phyloP scores from a whole-genome alignment of 2,797 vertebrate genomes.

The Salarias fasciatus region DNA sequence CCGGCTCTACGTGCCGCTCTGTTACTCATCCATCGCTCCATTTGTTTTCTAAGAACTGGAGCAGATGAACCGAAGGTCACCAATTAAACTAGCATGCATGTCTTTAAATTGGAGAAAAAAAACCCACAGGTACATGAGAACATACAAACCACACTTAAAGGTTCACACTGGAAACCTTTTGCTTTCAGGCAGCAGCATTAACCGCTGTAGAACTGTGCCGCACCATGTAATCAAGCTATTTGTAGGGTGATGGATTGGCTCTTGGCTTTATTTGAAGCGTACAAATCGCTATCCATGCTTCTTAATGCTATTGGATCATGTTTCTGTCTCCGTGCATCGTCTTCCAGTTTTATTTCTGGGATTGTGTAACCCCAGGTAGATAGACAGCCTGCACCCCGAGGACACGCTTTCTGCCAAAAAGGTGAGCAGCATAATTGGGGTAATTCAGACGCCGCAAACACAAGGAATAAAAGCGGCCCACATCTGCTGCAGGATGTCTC shows the following conservation, averaged over 20 bases:
- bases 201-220: too few relatives aligned
- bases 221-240: neutral
- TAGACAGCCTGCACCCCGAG: conserved; percentile 12
- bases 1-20: too few relatives aligned
- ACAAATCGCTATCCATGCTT: neutral
- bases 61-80: too few relatives aligned
- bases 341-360: neutral
- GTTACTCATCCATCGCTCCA: too few relatives aligned
- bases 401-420: conserved; percentile 21
- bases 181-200: too few relatives aligned
- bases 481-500: conserved; percentile 12
- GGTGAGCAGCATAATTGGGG: conserved; percentile 17
- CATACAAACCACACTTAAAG: too few relatives aligned
- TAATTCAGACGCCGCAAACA: conserved; percentile 22
- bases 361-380: conserved; percentile 3
- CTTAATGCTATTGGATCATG: neutral
- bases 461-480: conserved; percentile 10
- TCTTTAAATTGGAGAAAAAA: too few relatives aligned
- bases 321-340: neutral
- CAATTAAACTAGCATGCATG: too few relatives aligned
- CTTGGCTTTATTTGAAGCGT: neutral
- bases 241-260: neutral
- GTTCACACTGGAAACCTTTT: too few relatives aligned
- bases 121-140: too few relatives aligned
- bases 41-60: too few relatives aligned